Evolutionary conservation across 2,113 vertebrate genomes (phyloP).

Genomic region (Menura novaehollandiae): DNA sequence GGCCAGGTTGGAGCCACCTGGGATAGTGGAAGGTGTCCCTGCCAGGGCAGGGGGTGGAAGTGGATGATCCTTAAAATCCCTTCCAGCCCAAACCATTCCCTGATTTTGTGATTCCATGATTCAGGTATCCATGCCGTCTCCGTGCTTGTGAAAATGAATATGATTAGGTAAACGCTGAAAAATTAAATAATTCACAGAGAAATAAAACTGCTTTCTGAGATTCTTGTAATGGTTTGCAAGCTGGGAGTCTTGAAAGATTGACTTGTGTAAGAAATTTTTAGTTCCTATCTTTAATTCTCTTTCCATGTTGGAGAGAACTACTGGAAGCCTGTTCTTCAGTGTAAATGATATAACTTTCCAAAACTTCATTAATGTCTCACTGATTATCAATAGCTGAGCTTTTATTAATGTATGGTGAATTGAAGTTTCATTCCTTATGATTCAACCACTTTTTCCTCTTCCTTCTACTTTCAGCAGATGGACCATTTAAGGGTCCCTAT

Average conservation of each 20-base stretch:
- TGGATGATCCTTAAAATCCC: accelerated
- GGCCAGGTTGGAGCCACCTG: accelerated
- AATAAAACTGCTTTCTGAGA: neutral
- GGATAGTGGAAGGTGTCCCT: accelerated
- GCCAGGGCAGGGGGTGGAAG: neutral
- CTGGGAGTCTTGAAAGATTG: neutral
- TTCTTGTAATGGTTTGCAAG: neutral
- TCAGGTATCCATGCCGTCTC: neutral
- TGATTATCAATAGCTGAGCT: neutral
- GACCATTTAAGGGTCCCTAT: slow-evolving; percentile 43
- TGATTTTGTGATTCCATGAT: accelerated
- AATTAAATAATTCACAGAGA: neutral
- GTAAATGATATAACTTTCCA: neutral
- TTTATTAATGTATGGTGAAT: neutral
- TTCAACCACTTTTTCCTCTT: neutral
- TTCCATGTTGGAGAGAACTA: neutral
- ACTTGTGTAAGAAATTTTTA: neutral
- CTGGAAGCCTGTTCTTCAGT: neutral
- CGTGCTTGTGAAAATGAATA: neutral
- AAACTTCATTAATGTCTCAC: neutral
- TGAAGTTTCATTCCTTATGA: neutral
- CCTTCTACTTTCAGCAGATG: slow-evolving; percentile 17
- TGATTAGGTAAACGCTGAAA: neutral
- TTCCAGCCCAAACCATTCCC: neutral
- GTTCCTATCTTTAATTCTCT: neutral